phyloP scores from a whole-genome alignment of 2,888 invertebrate genomes.

The Daptonema setosum region DNA sequence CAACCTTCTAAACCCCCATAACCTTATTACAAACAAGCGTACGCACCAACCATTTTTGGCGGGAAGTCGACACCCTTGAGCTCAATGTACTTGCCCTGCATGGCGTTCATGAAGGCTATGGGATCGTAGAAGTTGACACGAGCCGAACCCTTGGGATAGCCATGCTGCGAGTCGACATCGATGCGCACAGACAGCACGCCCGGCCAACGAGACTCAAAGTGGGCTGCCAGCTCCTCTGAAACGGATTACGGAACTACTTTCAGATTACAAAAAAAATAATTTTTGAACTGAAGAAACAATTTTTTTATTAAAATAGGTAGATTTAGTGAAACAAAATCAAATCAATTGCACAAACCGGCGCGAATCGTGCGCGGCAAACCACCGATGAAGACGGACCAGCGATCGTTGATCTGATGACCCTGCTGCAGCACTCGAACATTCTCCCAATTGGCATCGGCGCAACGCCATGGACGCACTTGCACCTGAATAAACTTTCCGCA shows the following conservation, averaged over 20 bases:
- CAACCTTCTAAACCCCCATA: no score
- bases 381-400: background rate
- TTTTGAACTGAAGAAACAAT: no score
- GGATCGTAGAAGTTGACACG: background rate
- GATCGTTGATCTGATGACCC: background rate
- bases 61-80: background rate
- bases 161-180: background rate
- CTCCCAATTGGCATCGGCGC: background rate
- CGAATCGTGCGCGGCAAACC: background rate
- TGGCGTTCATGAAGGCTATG: background rate
- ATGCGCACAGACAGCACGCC: background rate
- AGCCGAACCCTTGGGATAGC: constrained; percentile 1
- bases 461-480: background rate
- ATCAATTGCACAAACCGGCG: background rate
- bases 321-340: no score
- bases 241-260: background rate
- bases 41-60: background rate
- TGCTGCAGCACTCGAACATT: no score
- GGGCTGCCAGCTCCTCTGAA: background rate
- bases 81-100: background rate
- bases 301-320: no score
- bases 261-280: background rate
- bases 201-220: background rate
- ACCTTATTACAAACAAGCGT: background rate
- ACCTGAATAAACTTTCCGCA: background rate